Conservation (phyloP, 2,113 vertebrate genomes). For the Pollachius pollachius region DNA sequence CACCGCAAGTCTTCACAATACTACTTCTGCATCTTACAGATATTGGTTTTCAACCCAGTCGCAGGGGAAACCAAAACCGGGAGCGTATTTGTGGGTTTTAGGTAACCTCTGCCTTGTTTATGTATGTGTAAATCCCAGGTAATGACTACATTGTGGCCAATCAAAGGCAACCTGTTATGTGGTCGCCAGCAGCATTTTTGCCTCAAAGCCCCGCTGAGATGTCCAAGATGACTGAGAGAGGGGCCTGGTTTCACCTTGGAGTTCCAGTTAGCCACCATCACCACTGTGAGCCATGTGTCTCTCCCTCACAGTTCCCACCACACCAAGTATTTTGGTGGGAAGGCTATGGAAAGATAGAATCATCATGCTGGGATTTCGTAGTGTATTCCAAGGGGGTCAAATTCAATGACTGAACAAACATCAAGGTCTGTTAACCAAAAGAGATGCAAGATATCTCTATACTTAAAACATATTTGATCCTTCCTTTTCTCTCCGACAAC, state of each 20-base stretch:
- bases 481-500: slow-evolving; percentile 17
- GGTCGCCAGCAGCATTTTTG: slow-evolving; percentile 34
- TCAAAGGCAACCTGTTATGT: slow-evolving; percentile 59
- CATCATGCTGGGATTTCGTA: slow-evolving; percentile 35
- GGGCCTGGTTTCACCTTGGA: slow-evolving; percentile 66
- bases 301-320: slow-evolving; percentile 34
- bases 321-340: slow-evolving; percentile 45
- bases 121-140: slow-evolving; percentile 53
- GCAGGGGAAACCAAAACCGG: slow-evolving; percentile 7
- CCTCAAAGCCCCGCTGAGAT: slow-evolving; percentile 36
- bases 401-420: slow-evolving; percentile 3
- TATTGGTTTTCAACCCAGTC: slow-evolving; percentile 41
- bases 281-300: slow-evolving; percentile 53
- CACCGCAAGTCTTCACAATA: slow-evolving; percentile 29
- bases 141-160: slow-evolving; percentile 31
- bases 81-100: slow-evolving; percentile 22
- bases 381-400: slow-evolving; percentile 36
- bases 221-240: slow-evolving; percentile 51
- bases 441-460: slow-evolving; percentile 4
- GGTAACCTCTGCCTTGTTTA: slow-evolving; percentile 36
- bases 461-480: slow-evolving; percentile 24
- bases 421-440: slow-evolving; percentile 21
- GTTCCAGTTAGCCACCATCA: slow-evolving; percentile 51
- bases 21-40: slow-evolving; percentile 28
- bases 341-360: slow-evolving; percentile 46